Evolutionary conservation across 2,888 invertebrate genomes (phyloP), one percentile per base, ranked within the genome.

Genomic region (Cheilosia soror): DNA sequence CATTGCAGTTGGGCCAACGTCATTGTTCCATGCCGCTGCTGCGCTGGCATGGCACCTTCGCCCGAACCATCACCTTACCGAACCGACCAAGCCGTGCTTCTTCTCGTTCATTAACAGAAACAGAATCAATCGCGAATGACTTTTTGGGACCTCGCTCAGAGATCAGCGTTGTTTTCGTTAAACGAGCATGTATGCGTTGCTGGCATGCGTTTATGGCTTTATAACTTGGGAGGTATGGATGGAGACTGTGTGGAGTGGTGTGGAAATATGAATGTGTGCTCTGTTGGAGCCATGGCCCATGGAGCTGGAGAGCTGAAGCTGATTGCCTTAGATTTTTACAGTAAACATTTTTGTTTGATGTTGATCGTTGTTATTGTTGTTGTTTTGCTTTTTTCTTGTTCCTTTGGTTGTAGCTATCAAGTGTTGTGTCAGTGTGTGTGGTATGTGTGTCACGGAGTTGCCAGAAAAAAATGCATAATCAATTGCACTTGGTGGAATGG

Each of bases 91-190:
- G 51, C 51, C 13, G 25, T 11, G 11, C 49, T 55, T 58, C 33
- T 62, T 72, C 20, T 20, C 72, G 81, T 87, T 85, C 87, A 86
- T 87, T 87, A 87, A 87, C 81, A 86, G 88, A 87, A 87, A 87
- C 81, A 86, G 88, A 87, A 87, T 82, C 85, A 80, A 83, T 87
- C 68, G 86, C 77, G 71, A 85, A 77, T 81, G 66, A 81, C 81
- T 85, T 85, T 85, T 85, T 72, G 72, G 75, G 76, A 80, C 81
- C 85, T 66, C 51, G 60, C 68, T 68, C 58, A 37, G 63, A 71
- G 71, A 71, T 63, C 71, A 72, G 72, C 20, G 75, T 44, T 47
- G 65, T 47, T 47, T 33, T 53, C 11, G 42, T 31, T 31, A 31
- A n/a, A 1, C 66, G 31, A 5, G 11, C 20, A 37, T 47, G 20